These are phyloP conservation scores for Silvanus unidentatus DNA, from an alignment of 2,888 invertebrate genomes.

Conservation along the genomic window DNA sequence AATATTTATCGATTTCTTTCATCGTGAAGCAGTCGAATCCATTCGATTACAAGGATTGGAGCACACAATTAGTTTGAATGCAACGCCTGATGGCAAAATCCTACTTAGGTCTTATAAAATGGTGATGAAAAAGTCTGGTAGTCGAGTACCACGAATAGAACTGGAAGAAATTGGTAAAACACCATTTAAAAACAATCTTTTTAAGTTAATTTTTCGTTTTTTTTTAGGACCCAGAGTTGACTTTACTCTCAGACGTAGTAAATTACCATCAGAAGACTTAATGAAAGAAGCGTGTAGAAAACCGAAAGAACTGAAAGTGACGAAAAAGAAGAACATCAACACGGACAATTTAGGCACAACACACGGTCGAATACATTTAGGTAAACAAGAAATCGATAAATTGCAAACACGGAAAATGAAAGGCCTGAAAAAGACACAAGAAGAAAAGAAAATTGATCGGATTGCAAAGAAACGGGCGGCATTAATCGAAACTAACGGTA, in stretches of 20 bases:
- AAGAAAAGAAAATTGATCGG: constrained; percentile 59
- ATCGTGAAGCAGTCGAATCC: constrained; percentile 72
- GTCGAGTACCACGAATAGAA: constrained; percentile 83
- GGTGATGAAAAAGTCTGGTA: constrained; percentile 84
- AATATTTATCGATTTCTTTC: constrained; percentile 87
- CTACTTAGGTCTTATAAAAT: constrained; percentile 75
- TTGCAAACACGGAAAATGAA: constrained; percentile 90
- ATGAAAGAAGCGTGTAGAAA: constrained; percentile 76
- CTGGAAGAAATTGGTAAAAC: constrained; percentile 76
- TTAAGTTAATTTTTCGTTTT: too few species aligned
- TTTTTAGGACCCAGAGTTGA: constrained; percentile 79
- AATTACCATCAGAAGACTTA: constrained; percentile 84
- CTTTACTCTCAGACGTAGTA: constrained; percentile 76
- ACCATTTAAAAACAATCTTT: too few species aligned
- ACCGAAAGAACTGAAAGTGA: constrained; percentile 70
- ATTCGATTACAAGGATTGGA: constrained; percentile 90
- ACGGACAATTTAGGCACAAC: constrained; percentile 83
- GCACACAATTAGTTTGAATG: constrained; percentile 86
- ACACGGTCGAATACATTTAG: constrained; percentile 88
- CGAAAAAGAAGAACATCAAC: constrained; percentile 86
- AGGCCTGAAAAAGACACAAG: constrained; percentile 70
- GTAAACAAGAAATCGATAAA: constrained; percentile 76
- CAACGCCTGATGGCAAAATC: constrained; percentile 69
- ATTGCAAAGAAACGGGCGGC: constrained; percentile 31
- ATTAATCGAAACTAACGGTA: constrained; percentile 18